A percentile compares a stretch with the other conserved stretches of the same genome.
phyloP scores from a whole-genome alignment of 2,113 vertebrate genomes.

The Forbesichthys agassizii region DNA sequence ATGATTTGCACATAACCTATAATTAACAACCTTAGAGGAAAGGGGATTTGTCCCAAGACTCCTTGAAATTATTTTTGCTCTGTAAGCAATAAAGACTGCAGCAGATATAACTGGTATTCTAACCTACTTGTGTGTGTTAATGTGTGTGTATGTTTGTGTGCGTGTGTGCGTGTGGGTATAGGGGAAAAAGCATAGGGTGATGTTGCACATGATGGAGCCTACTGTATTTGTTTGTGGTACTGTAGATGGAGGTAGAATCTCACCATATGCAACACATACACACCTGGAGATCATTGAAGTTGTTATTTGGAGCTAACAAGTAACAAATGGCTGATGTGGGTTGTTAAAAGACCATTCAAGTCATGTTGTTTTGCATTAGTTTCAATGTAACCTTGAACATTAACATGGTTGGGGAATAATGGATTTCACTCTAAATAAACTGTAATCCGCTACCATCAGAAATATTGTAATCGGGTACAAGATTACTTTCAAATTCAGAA shows the following conservation, averaged over 20 bases:
- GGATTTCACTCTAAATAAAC: too few relatives aligned
- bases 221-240: conserved; percentile 3
- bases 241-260: conserved; percentile 10
- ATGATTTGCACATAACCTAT: neutral
- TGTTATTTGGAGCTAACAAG: conserved; percentile 2
- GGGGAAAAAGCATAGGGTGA: neutral
- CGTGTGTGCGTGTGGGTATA: conserved; percentile 16
- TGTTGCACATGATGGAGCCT: neutral
- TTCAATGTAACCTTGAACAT: too few relatives aligned
- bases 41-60: conserved; percentile 34
- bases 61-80: conserved; percentile 50
- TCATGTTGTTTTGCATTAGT: too few relatives aligned
- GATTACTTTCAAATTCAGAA: too few relatives aligned
- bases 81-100: conserved; percentile 49
- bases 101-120: conserved; percentile 45
- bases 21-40: neutral
- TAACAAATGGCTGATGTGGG: neutral
- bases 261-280: neutral
- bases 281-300: neutral
- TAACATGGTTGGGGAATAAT: too few relatives aligned
- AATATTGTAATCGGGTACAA: too few relatives aligned
- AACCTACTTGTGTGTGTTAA: conserved; percentile 45
- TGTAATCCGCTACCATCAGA: too few relatives aligned
- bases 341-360: too few relatives aligned
- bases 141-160: neutral